These are phyloP conservation scores for Anarhynchus alexandrinus DNA, from an alignment of 2,113 vertebrate genomes.

Conservation along the genomic window DNA sequence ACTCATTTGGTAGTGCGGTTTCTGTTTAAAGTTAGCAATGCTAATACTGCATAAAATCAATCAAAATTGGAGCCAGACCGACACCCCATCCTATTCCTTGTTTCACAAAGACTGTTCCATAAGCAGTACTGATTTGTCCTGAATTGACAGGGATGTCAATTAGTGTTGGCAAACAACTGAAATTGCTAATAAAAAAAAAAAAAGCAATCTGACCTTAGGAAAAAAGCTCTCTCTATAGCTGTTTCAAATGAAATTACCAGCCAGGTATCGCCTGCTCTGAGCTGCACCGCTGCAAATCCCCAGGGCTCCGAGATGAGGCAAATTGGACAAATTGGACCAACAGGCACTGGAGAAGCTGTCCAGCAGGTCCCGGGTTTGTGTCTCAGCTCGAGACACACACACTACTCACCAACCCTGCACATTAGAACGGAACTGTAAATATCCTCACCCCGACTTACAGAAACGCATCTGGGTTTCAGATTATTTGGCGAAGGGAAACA, in stretches of 20 bases:
- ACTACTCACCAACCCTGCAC: accelerated
- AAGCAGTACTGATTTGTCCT: not conserved
- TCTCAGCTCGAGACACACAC: not conserved
- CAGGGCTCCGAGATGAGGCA: not conserved
- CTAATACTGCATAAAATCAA: not conserved
- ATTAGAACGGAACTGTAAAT: not conserved
- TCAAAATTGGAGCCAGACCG: not conserved
- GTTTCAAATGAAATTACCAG: not conserved
- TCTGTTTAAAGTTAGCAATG: not conserved
- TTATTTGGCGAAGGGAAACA: not conserved
- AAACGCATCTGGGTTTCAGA: accelerated
- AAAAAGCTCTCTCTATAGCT: not conserved
- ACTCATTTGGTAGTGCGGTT: not conserved
- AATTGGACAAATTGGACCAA: not conserved
- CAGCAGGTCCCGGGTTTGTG: not conserved
- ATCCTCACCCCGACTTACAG: not conserved
- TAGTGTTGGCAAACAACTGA: not conserved
- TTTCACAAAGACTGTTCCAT: not conserved
- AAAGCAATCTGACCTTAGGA: not conserved
- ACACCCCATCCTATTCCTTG: not conserved
- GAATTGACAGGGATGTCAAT: not conserved
- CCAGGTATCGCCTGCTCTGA: not conserved
- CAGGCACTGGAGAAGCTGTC: not conserved
- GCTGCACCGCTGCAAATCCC: not conserved
- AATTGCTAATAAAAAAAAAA: not conserved